Conservation (phyloP, 1,140 invertebrate genomes). For the Hypothenemus hampei region DNA sequence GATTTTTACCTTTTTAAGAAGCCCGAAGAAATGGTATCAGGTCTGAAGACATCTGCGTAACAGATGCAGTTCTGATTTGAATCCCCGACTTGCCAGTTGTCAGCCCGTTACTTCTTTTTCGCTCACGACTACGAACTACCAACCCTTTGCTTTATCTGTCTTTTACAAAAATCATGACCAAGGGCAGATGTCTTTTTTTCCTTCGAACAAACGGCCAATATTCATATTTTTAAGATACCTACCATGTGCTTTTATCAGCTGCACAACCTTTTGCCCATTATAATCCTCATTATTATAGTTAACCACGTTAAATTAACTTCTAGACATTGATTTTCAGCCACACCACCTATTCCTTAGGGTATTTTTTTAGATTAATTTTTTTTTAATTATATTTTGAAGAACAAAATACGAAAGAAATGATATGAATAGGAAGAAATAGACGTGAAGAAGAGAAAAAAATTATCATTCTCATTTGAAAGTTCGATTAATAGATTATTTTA, state of each 20-base stretch:
- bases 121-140: slow-evolving; percentile 30
- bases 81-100: slow-evolving; percentile 37
- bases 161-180: slow-evolving; percentile 43
- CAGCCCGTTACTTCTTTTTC: slow-evolving; percentile 38
- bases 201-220: slow-evolving; percentile 7
- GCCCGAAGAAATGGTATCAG: slow-evolving; percentile 34
- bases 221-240: slow-evolving; percentile 35
- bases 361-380: no score
- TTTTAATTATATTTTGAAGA: no score
- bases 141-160: slow-evolving; percentile 39
- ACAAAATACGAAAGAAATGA: no score
- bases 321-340: no score
- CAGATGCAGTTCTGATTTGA: slow-evolving; percentile 43
- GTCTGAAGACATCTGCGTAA: slow-evolving; percentile 39
- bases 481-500: no score
- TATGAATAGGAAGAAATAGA: no score
- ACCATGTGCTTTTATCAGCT: slow-evolving; percentile 42
- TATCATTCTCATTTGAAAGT: no score
- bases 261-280: slow-evolving; percentile 28
- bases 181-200: slow-evolving; percentile 41
- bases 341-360: no score
- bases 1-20: slow-evolving; percentile 32
- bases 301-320: no score
- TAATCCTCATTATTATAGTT: no score
- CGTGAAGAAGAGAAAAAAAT: no score